Conservation (phyloP, 92 coral and sea anemone species). For the Phenganax stokvisi region DNA sequence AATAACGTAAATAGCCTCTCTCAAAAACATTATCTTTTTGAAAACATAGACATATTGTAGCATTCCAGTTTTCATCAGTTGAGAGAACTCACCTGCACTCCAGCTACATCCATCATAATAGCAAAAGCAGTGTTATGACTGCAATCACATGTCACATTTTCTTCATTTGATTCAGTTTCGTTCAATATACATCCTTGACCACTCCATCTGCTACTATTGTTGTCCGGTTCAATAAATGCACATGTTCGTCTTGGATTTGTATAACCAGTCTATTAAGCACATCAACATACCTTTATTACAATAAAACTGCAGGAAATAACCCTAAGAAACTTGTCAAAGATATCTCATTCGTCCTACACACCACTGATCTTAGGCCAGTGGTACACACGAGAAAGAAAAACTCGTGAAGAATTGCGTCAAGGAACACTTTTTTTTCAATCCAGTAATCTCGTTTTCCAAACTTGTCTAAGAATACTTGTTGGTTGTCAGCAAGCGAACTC, state of each 20-base stretch:
- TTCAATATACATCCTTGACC: slow-evolving; percentile 42
- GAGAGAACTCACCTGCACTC: slow-evolving; percentile 29
- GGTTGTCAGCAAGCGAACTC: too few relatives aligned
- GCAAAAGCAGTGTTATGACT: slow-evolving; percentile 52
- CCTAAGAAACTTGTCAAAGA: neutral
- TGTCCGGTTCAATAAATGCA: slow-evolving; percentile 24
- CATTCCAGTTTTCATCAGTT: neutral
- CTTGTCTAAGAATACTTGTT: too few relatives aligned
- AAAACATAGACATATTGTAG: neutral
- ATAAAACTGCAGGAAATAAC: neutral
- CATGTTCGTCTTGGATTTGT: slow-evolving; percentile 20
- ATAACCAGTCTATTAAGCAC: slow-evolving; percentile 26
- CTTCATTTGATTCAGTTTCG: slow-evolving; percentile 33
- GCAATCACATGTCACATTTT: slow-evolving; percentile 50
- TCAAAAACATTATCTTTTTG: too few relatives aligned
- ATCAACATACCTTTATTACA: neutral
- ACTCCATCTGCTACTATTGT: slow-evolving; percentile 40
- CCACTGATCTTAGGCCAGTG: too few relatives aligned
- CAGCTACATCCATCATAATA: slow-evolving; percentile 47
- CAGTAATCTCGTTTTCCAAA: neutral
- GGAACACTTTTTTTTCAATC: neutral
- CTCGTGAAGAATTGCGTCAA: neutral
- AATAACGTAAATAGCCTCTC: too few relatives aligned
- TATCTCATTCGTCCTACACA: too few relatives aligned
- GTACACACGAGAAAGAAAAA: too few relatives aligned